A percentile compares a stretch with the other conserved stretches of the same genome.
phyloP scores from a whole-genome alignment of 2,797 vertebrate genomes.

The Loriculus beryllinus region DNA sequence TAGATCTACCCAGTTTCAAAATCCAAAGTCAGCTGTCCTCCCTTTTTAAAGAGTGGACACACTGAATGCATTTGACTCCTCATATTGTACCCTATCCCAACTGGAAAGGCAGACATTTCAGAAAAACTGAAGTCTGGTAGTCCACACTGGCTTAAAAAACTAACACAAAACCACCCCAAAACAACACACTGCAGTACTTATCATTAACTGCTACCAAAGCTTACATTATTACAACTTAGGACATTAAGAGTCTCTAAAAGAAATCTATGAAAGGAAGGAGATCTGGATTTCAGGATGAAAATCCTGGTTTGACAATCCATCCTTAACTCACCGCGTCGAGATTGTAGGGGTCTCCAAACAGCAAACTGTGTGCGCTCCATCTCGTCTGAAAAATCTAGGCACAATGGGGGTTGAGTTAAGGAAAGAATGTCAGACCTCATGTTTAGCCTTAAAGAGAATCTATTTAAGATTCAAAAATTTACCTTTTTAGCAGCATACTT shows the following conservation, averaged over 20 bases:
- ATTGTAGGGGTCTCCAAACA: constrained; percentile 73
- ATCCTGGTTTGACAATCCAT: constrained; percentile 41
- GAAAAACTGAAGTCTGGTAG: background rate
- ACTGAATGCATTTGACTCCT: background rate
- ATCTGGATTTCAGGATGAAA: background rate
- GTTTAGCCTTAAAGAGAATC: background rate
- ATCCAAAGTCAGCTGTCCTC: background rate
- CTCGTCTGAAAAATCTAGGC: constrained; percentile 70
- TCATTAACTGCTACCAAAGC: background rate
- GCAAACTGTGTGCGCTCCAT: constrained; percentile 74
- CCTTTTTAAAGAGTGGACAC: background rate
- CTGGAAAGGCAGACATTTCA: background rate
- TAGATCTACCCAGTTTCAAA: background rate
- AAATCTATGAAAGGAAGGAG: background rate
- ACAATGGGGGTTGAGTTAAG: constrained; percentile 54
- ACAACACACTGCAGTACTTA: background rate
- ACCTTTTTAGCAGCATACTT: background rate
- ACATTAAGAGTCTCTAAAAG: background rate
- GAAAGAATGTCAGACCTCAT: constrained; percentile 33
- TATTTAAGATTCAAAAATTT: background rate
- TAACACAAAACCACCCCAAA: background rate
- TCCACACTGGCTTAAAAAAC: background rate
- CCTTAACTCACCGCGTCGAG: constrained; percentile 72
- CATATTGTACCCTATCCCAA: background rate
- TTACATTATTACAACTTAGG: background rate